Conservation (phyloP, 2,797 vertebrate species). For the Onychomys arenicola region DNA sequence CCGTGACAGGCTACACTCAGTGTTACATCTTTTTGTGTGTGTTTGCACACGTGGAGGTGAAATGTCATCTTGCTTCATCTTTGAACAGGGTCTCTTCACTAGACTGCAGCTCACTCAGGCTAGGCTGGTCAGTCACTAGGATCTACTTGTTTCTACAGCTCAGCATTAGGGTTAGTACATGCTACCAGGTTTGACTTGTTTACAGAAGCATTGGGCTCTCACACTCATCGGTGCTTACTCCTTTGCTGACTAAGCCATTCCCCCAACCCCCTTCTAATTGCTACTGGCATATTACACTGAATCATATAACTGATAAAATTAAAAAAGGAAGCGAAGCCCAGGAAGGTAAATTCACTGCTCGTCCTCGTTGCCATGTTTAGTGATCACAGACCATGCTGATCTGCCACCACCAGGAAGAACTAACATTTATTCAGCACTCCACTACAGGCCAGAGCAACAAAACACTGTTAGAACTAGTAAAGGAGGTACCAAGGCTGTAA, state of each 20-base stretch:
- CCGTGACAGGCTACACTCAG: not conserved
- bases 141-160: not conserved
- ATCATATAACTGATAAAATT: not conserved
- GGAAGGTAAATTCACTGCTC: not conserved
- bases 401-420: not conserved
- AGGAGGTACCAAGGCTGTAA: not conserved
- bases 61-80: not conserved
- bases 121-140: not conserved
- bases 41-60: not conserved
- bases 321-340: constrained; percentile 28
- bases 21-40: not conserved
- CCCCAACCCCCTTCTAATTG: not conserved
- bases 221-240: not conserved
- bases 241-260: not conserved
- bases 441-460: not conserved
- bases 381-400: constrained; percentile 5
- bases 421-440: not conserved
- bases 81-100: not conserved
- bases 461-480: not conserved
- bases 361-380: not conserved
- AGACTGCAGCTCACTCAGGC: not conserved
- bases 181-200: not conserved
- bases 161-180: not conserved
- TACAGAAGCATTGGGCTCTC: not conserved
- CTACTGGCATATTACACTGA: not conserved